Evolutionary conservation across 2,797 vertebrate genomes (phyloP).

Genomic region (Eulemur rubriventer): DNA sequence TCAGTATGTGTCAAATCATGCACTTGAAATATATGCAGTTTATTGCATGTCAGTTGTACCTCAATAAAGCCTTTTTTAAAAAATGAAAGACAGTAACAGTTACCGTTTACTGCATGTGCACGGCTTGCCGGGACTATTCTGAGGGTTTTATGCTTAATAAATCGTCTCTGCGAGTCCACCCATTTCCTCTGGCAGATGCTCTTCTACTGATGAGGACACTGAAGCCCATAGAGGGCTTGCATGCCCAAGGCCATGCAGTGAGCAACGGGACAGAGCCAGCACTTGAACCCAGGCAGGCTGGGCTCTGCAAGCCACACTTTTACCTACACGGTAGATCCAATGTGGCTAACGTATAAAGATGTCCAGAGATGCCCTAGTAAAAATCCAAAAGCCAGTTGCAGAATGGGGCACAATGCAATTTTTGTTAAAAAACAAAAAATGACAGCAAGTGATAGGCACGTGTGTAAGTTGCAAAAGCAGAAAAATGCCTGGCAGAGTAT

Average conservation of each 20-base stretch:
- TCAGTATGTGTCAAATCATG: too few species aligned
- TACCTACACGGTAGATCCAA: not conserved
- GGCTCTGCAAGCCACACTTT: not conserved
- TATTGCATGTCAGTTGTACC: not conserved
- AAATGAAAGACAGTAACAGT: not conserved
- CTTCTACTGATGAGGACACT: not conserved
- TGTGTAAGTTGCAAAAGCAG: not conserved
- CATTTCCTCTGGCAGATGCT: not conserved
- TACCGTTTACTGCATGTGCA: not conserved
- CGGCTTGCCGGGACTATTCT: too few species aligned
- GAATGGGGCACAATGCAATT: not conserved
- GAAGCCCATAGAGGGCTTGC: not conserved
- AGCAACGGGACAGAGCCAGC: not conserved
- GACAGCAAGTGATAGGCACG: accelerated
- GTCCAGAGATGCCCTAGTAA: not conserved
- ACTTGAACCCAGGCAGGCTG: not conserved
- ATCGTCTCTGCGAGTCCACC: not conserved
- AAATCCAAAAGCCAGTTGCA: not conserved
- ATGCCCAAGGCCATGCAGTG: not conserved
- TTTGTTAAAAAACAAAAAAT: not conserved
- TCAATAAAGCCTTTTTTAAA: not conserved
- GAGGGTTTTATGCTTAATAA: not conserved
- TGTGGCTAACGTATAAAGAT: not conserved
- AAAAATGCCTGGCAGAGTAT: not conserved
- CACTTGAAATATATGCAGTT: not conserved